Evolutionary conservation across 2,888 invertebrate genomes (phyloP), one percentile per base, ranked within the genome.

Genomic region (Fissipunctia ypsillon): DNA sequence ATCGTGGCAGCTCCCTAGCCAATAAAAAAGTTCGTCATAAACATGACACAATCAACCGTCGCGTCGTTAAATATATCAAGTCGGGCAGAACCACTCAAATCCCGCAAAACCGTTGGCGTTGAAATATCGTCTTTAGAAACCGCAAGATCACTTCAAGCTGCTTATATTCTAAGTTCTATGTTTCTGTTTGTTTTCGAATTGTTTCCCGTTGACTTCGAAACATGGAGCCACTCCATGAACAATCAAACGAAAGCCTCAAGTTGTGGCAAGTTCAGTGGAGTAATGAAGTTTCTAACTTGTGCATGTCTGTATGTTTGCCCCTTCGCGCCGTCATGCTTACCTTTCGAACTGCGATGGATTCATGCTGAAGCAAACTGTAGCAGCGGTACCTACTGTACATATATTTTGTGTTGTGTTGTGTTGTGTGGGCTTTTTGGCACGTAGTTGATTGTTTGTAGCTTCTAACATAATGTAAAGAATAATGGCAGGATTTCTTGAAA

Each of bases 231-330:
- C 67, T 56, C 48, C 28, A 59, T 35, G 12, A 84, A 85, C 78
- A 84, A 82, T 80, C 80, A 78, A 72, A 84, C 48, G 72, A 75
- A 71, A 74, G 54, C 74, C 77, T 69, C 31, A 73, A 69, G 48
- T 78, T 73, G 38, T 41, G 69, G 64, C 66, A 74, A 86, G 72
- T 84, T 83, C 56, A 41, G 48, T 54, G 59, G 59, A 71, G 70
- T 87, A 82, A 88, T 86, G 79, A 87, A 85, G 77, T 88, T 88
- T 73, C 52, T 28, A 83, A 86, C 70, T 86, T 25, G 69, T 35
- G 52, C 10, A 60, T 71, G 63, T 71, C 52, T 75, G 68, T 82
- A 60, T 78, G 48, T 73, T 79, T 28, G 19, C 48, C 69, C 60
- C 45, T 75, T 81, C 38, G 38, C 43, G 73, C 57, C 35, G 59